These are phyloP conservation scores for Minunthozetes semirufus DNA, from an alignment of 2,888 invertebrate genomes.

Conservation along the genomic window DNA sequence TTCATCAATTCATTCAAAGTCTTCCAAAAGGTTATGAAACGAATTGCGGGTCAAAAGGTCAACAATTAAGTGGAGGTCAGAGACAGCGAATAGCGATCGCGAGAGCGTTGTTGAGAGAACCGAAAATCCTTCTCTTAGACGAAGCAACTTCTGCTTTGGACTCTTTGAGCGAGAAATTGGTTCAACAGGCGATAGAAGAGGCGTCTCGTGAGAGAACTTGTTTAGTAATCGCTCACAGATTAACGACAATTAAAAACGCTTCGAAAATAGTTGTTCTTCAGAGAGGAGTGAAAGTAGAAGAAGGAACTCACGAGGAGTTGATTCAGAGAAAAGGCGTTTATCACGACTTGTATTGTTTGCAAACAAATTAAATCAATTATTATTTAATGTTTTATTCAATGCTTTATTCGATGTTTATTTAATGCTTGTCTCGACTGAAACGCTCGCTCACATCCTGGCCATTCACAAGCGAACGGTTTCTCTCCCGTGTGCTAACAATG, in stretches of 20 bases:
- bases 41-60: slow-evolving; percentile 60
- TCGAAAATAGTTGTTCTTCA: background rate
- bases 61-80: slow-evolving; percentile 42
- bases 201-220: background rate
- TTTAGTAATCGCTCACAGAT: background rate
- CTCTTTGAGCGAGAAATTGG: background rate
- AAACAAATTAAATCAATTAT: too few species aligned
- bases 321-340: slow-evolving; percentile 51
- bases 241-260: background rate
- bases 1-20: slow-evolving; percentile 47
- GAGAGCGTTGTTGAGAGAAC: background rate
- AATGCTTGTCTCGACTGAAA: background rate
- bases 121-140: background rate
- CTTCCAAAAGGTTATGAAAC: slow-evolving; percentile 58
- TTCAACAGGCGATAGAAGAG: background rate
- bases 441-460: background rate
- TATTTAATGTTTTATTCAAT: too few species aligned
- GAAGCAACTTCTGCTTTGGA: background rate
- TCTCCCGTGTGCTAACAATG: background rate
- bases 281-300: background rate
- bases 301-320: slow-evolving; percentile 51
- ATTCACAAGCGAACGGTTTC: background rate
- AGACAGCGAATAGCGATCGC: slow-evolving; percentile 41
- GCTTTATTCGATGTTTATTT: background rate
- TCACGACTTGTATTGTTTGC: background rate